Base-by-base conservation (phyloP, 2,888 invertebrate genomes). In the Clistopyga incitator region DNA sequence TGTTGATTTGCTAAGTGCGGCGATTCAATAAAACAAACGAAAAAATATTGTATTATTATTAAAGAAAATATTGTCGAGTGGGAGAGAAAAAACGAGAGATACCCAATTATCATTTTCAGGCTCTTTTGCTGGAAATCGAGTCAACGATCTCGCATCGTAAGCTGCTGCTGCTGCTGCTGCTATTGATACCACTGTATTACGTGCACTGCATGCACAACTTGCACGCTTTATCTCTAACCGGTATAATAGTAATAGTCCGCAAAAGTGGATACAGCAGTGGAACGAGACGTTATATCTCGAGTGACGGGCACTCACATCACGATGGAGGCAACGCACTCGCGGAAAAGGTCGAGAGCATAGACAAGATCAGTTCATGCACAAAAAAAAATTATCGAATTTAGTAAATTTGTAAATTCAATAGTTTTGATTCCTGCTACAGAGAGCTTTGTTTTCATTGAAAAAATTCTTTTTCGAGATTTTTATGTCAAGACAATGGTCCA, bases 1-100 rank as follows among this genome's bases (percentile, higher is more conserved):
- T 88, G 86, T 88, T 87, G 86, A 89, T 88, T 88, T 87, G 88
- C 87, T 86, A 64, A 86, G 84, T 88, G 74, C 88, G 87, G 87
- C 87, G 88, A 90, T 89, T 90, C 87, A 91, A 91, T 91, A 91
- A 91, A 80, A 61, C 18, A 72, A 61, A 80, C 47, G 38, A 64
- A 61, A 50, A 50, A 52, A 23, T 6, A 45, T 18, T 90, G 88
- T 89, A 89, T 87, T 86, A 89, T 89, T 86, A 89, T 81, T 85
- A 78, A 85, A n/a, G 18, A 18, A 23, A 70, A 42, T 47, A 64
- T 64, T 20, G 38, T 18, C 11, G 47, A 15, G 52, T 50, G 3
- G 34, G 59, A 45, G 8, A 25, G 42, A 42, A 34, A 34, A 11
- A 29, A n/a, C 6, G 18, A 25, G 8, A 20, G 52, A 52, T 13